Percentiles rank a stretch among this genome's conserved stretches.
Evolutionary conservation across 2,113 vertebrate genomes (phyloP).

Genomic region (Pangasianodon hypophthalmus): DNA sequence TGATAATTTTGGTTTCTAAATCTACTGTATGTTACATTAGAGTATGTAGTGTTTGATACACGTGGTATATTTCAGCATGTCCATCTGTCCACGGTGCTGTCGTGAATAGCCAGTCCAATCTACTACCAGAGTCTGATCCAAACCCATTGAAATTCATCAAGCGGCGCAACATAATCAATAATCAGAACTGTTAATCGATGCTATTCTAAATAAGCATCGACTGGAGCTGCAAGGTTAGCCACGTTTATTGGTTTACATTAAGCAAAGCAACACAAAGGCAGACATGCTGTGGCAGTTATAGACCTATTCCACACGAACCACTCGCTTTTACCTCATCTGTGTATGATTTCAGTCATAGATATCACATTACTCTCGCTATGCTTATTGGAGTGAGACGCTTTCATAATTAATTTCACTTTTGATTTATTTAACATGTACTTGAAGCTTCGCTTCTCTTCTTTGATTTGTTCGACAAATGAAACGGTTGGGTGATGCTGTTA

Average conservation of each 20-base stretch:
- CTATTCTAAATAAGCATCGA: constrained; percentile 82
- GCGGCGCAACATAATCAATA: constrained; percentile 78
- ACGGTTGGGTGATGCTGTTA: background rate
- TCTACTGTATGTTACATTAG: background rate
- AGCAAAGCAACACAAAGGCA: constrained; percentile 76
- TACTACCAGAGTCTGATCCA: constrained; percentile 72
- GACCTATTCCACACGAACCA: constrained; percentile 47
- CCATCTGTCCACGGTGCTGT: constrained; percentile 20
- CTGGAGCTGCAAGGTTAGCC: constrained; percentile 76
- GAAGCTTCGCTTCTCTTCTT: background rate
- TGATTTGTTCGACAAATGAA: background rate
- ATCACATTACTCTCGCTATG: constrained; percentile 21
- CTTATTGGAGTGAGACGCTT: background rate
- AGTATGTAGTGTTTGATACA: no score
- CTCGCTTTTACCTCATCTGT: background rate
- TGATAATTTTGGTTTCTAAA: background rate
- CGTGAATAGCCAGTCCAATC: constrained; percentile 54
- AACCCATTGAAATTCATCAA: constrained; percentile 74
- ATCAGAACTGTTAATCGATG: constrained; percentile 83
- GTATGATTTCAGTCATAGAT: constrained; percentile 8
- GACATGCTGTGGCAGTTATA: constrained; percentile 64
- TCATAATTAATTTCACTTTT: background rate
- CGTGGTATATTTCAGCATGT: constrained; percentile 14
- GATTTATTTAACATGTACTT: background rate
- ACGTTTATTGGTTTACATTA: constrained; percentile 80